phyloP scores from a whole-genome alignment of 92 coral and sea anemone species.

The Plumapathes pennacea region DNA sequence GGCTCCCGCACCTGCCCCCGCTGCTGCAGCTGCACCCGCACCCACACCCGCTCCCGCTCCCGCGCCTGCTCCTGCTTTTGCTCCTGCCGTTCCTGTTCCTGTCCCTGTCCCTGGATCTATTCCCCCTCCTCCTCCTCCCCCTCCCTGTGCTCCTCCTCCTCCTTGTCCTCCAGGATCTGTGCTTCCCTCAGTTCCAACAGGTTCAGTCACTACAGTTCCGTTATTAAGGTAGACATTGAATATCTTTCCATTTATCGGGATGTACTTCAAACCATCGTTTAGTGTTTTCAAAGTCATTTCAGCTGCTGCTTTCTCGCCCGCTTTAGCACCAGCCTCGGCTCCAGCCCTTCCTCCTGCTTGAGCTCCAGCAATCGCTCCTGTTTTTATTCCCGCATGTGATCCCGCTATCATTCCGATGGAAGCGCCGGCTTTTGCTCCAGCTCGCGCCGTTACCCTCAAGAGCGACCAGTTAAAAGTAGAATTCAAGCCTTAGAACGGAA shows the following conservation, averaged over 20 bases:
- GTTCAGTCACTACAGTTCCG: slow-evolving; percentile 11
- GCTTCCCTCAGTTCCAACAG: slow-evolving; percentile 15
- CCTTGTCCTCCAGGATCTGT: slow-evolving; percentile 26
- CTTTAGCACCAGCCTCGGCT: slow-evolving; percentile 38
- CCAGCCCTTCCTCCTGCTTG: slow-evolving; percentile 51
- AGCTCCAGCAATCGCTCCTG: slow-evolving; percentile 60
- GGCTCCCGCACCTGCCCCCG: slow-evolving; percentile 12
- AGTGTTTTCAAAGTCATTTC: slow-evolving; percentile 16
- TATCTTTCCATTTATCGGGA: not conserved
- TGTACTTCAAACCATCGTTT: slow-evolving; percentile 3
- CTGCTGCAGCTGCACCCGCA: slow-evolving; percentile 12
- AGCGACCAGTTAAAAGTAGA: too few species aligned
- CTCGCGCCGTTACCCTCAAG: not conserved
- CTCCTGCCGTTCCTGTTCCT: slow-evolving; percentile 5
- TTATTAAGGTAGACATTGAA: slow-evolving; percentile 1
- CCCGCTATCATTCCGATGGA: slow-evolving; percentile 58
- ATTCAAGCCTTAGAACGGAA: too few species aligned
- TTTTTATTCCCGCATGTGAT: slow-evolving; percentile 27
- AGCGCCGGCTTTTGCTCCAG: slow-evolving; percentile 42
- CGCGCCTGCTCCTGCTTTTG: slow-evolving; percentile 1
- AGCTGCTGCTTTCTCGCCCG: slow-evolving; percentile 13
- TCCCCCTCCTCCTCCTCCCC: slow-evolving; percentile 5
- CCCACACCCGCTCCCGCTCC: slow-evolving; percentile 26
- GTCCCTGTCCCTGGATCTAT: not conserved
- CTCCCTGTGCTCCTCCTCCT: slow-evolving; percentile 6